Evolutionary conservation across 2,888 invertebrate species (phyloP).

Genomic region (Philereme vetulata): DNA sequence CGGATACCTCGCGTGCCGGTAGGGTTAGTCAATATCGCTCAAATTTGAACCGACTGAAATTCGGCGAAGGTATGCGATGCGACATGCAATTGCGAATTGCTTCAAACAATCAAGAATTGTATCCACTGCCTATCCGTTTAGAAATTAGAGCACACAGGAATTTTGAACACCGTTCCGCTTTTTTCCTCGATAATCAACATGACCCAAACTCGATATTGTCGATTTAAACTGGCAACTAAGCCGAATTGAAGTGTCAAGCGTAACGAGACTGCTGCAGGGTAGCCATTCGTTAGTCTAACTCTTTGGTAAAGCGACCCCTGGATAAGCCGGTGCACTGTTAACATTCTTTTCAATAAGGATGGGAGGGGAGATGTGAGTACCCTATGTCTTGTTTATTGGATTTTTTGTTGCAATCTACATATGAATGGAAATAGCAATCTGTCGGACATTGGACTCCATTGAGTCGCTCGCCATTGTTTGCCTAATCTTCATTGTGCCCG

Average conservation of each 20-base stretch:
- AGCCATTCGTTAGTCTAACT: slow-evolving; percentile 81
- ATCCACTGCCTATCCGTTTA: slow-evolving; percentile 2
- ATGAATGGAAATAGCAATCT: slow-evolving; percentile 80
- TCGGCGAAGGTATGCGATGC: slow-evolving; percentile 33
- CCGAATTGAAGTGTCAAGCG: slow-evolving; percentile 78
- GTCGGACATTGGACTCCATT: slow-evolving; percentile 64
- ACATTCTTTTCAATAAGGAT: slow-evolving; percentile 83
- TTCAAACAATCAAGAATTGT: slow-evolving; percentile 25
- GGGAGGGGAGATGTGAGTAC: slow-evolving; percentile 71
- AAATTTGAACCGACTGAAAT: slow-evolving; percentile 31
- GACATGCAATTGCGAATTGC: slow-evolving; percentile 29
- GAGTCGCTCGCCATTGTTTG: slow-evolving; percentile 59
- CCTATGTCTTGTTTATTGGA: slow-evolving; percentile 82
- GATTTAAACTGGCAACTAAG: slow-evolving; percentile 66
- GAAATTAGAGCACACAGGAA: background rate
- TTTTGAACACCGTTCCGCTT: slow-evolving; percentile 32
- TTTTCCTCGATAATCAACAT: slow-evolving; percentile 32
- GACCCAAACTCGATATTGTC: slow-evolving; percentile 37
- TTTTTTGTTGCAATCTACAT: slow-evolving; percentile 83
- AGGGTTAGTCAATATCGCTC: slow-evolving; percentile 37
- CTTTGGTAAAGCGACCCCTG: slow-evolving; percentile 81
- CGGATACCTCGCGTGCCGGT: slow-evolving; percentile 72
- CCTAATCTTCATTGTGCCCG: slow-evolving; percentile 46
- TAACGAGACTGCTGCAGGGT: slow-evolving; percentile 71
- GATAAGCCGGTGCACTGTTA: slow-evolving; percentile 79